Conservation (phyloP, 2,797 vertebrate species). For the Mormyrops attenuatus region DNA sequence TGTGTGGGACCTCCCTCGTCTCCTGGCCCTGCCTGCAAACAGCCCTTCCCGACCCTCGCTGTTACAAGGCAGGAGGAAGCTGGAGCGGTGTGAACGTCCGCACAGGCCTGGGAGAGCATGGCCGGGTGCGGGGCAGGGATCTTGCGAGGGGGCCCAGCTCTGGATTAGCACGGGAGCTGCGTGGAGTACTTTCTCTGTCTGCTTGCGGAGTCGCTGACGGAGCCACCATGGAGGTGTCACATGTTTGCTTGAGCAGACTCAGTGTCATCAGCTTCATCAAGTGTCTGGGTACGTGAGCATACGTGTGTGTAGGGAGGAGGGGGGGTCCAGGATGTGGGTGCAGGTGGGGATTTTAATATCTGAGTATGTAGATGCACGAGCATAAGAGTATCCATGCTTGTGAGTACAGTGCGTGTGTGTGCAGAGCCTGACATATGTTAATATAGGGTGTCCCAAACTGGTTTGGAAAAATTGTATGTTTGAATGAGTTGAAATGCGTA, state of each 20-base stretch:
- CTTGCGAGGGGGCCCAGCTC: neutral
- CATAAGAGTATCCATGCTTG: neutral
- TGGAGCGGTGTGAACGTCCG: neutral
- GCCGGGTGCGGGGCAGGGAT: neutral
- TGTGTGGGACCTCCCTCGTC: conserved; percentile 60
- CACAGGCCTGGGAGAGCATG: neutral
- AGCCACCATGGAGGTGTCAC: conserved; percentile 76
- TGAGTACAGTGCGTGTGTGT: neutral
- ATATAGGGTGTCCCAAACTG: neutral
- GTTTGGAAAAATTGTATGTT: neutral
- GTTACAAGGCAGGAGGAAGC: conserved; percentile 53
- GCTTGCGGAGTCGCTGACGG: neutral
- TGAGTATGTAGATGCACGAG: conserved; percentile 3
- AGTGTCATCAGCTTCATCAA: conserved; percentile 94
- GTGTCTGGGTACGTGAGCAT: conserved; percentile 81
- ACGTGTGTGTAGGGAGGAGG: conserved; percentile 88
- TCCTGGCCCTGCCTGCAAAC: conserved; percentile 78
- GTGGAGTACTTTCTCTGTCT: neutral
- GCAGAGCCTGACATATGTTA: neutral
- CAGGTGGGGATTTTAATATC: neutral
- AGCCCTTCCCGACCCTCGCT: conserved; percentile 73
- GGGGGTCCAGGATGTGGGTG: neutral
- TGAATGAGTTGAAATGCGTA: neutral
- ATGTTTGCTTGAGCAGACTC: conserved; percentile 85
- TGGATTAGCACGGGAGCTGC: neutral